phyloP scores from a whole-genome alignment of 1,140 invertebrate genomes.

The Elymnias hypermnestra region DNA sequence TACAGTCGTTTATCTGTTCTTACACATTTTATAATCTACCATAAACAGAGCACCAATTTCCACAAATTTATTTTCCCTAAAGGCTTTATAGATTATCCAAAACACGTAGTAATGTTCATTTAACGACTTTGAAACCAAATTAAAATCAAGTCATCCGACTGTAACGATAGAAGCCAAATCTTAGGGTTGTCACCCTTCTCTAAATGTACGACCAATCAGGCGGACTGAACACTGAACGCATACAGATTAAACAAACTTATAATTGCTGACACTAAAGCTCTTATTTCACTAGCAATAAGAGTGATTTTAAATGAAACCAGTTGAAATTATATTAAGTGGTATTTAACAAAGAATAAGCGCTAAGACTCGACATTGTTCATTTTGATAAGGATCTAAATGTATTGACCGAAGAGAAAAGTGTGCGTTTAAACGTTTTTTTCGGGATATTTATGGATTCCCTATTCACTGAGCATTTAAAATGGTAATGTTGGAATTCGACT shows the following conservation, averaged over 20 bases:
- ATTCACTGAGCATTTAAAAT: slow-evolving; percentile 23
- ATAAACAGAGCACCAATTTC: slow-evolving; percentile 9
- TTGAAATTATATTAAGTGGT: slow-evolving; percentile 16
- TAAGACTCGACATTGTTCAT: slow-evolving; percentile 29
- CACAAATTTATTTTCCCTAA: slow-evolving; percentile 4
- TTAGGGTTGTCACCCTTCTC: slow-evolving; percentile 44
- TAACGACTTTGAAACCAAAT: slow-evolving; percentile 45
- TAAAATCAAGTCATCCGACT: slow-evolving; percentile 44
- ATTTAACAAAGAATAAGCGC: slow-evolving; percentile 32
- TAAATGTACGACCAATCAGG: slow-evolving; percentile 50
- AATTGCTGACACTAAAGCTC: slow-evolving; percentile 12
- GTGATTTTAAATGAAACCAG: slow-evolving; percentile 17
- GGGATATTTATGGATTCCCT: slow-evolving; percentile 23
- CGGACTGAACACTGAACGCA: slow-evolving; percentile 36
- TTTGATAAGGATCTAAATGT: slow-evolving; percentile 32
- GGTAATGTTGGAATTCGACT: slow-evolving; percentile 20
- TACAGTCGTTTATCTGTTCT: too few relatives aligned
- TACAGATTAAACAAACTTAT: slow-evolving; percentile 45
- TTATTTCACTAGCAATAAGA: slow-evolving; percentile 11
- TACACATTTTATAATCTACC: neutral
- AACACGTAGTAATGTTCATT: slow-evolving; percentile 23
- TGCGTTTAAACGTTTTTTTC: slow-evolving; percentile 20
- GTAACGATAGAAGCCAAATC: slow-evolving; percentile 53
- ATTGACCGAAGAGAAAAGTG: slow-evolving; percentile 26
- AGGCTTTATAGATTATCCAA: slow-evolving; percentile 14